Evolutionary conservation across 2,797 vertebrate species (phyloP).

Genomic region (Pempheris klunzingeri): DNA sequence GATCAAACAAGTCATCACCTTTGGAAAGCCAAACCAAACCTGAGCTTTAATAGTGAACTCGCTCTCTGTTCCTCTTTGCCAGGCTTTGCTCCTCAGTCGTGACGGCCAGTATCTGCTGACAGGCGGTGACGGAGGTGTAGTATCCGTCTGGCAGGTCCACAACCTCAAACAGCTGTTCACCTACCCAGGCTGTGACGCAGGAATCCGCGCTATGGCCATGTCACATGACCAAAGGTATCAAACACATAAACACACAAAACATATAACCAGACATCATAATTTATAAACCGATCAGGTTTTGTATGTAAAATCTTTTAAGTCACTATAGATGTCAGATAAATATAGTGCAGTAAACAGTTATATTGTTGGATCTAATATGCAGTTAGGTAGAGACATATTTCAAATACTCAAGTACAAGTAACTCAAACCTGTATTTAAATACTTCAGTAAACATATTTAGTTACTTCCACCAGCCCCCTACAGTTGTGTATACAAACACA

Average conservation of each 20-base stretch:
- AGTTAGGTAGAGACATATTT: not conserved
- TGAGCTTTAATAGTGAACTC: not conserved
- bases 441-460: not conserved
- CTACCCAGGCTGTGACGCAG: slow-evolving; percentile 96
- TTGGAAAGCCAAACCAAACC: not conserved
- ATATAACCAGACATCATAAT: not conserved
- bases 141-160: slow-evolving; percentile 93
- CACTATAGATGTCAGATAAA: not conserved
- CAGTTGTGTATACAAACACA: not conserved
- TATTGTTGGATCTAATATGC: not conserved
- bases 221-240: slow-evolving; percentile 96
- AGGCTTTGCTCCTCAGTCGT: slow-evolving; percentile 95
- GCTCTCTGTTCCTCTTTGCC: not conserved
- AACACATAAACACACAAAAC: not conserved
- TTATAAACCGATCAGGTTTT: not conserved
- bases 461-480: not conserved
- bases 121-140: slow-evolving; percentile 93
- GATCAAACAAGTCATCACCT: not conserved
- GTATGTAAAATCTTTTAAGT: not conserved
- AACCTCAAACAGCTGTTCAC: slow-evolving; percentile 93
- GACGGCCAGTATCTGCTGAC: slow-evolving; percentile 97
- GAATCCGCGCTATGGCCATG: slow-evolving; percentile 96
- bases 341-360: not conserved
- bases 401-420: not conserved
- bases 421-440: not conserved